Evolutionary conservation across 2,888 invertebrate species (phyloP), one percentile per base, ranked within the genome.

Genomic region (Torymus tubicola): DNA sequence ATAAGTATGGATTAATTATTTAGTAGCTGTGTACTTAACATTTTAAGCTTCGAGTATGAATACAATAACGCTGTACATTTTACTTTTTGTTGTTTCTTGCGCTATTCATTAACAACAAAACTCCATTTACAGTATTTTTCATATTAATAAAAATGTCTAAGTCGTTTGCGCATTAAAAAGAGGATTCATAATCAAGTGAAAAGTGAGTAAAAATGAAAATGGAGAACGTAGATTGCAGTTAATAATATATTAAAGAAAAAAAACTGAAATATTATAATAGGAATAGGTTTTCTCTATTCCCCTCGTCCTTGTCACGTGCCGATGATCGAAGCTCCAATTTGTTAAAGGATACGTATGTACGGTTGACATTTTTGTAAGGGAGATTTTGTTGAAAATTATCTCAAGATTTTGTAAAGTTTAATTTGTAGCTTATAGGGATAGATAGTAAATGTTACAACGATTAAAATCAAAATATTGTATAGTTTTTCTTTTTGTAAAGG

Each of bases 261-360:
- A 65, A 73, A 42, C 77, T 52, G 53, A 57, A 55, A 81, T 71
- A 70, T 58, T 65, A 61, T 69, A 71, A 69, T 81, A 81, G 79
- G 69, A 78, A 81, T 80, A 80, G 77, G 21, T 80, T 67, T 80
- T 58, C 61, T 77, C 71, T 80, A 80, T 80, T 80, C 67, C 61
- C 67, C 77, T 80, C 69, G 53, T 80, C 63, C 76, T 77, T 60
- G 57, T 61, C 61, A 77, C 55, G 72, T 80, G 77, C 77, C 80
- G 72, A 77, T 72, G 50, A 80, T 77, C 21, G 52, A 76, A 60
- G 57, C 67, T 71, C 67, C 31, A 18, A 80, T 64, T 70, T 60
- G 70, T 70, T 64, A 64, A 70, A n/a, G 52, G 14, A 64, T 74
- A 31, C 3, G 14, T 50, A 72, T 80, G 70, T 80, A 76, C 53